Conservation (phyloP, 2,797 vertebrate species). For the Capromys pilorides region DNA sequence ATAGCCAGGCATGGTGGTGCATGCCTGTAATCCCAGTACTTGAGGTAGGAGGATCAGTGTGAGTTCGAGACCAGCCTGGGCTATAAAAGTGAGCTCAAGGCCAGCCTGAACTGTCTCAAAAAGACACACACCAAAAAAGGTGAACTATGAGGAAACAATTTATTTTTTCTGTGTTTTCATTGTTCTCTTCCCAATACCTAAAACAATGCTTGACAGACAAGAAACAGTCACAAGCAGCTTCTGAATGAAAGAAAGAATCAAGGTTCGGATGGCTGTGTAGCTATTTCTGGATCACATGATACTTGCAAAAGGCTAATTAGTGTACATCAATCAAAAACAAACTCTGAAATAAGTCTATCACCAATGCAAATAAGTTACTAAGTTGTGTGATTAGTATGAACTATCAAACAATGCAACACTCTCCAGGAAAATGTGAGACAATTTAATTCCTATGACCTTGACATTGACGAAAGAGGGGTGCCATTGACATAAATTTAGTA, state of each 20-base stretch:
- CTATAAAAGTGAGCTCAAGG: too few relatives aligned
- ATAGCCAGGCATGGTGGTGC: too few relatives aligned
- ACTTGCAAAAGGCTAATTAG: slow-evolving; percentile 1
- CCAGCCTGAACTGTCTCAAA: too few relatives aligned
- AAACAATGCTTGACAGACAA: background rate
- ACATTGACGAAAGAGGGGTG: slow-evolving; percentile 3
- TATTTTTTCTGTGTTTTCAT: background rate
- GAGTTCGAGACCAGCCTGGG: too few relatives aligned
- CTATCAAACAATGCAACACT: slow-evolving; percentile 8
- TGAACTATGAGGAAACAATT: background rate
- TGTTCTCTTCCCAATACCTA: background rate
- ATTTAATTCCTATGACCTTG: slow-evolving; percentile 33
- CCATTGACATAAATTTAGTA: background rate
- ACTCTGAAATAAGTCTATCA: background rate
- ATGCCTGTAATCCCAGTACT: too few relatives aligned
- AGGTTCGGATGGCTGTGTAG: background rate
- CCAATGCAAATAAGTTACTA: slow-evolving; percentile 33
- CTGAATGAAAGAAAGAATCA: background rate
- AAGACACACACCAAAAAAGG: too few relatives aligned
- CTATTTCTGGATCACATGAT: background rate
- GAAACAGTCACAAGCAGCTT: background rate
- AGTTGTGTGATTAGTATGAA: slow-evolving; percentile 23
- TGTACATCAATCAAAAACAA: background rate
- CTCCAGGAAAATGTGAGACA: background rate
- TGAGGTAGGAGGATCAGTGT: too few relatives aligned